Conservation (phyloP, 2,888 invertebrate species). For the Hirudinaria manillensis region DNA sequence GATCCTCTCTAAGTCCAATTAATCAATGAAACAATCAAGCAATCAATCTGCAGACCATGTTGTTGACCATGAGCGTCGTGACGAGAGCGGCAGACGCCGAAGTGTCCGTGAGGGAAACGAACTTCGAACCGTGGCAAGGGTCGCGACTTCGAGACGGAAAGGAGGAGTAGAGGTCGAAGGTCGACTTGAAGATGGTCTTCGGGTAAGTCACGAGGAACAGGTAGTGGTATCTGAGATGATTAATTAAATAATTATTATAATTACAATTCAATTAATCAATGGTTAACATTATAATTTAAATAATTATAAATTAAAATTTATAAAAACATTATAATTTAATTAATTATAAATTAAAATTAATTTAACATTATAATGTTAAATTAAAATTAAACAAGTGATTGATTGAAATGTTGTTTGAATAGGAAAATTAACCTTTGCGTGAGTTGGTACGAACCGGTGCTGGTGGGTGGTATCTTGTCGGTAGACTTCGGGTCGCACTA, state of each 20-base stretch:
- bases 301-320: not conserved
- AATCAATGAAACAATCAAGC: no score
- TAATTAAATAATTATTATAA: not conserved
- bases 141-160: not conserved
- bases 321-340: not conserved
- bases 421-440: constrained; percentile 33
- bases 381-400: not conserved
- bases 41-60: not conserved
- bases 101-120: not conserved
- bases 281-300: no score
- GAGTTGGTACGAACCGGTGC: constrained; percentile 36
- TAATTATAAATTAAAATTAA: not conserved
- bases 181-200: constrained; percentile 27
- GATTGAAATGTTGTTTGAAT: not conserved
- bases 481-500: not conserved
- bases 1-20: no score
- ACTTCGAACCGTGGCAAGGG: constrained; percentile 13
- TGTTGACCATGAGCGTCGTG: not conserved
- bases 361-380: not conserved
- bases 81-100: not conserved
- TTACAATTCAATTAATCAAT: not conserved
- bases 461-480: not conserved
- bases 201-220: constrained; percentile 33
- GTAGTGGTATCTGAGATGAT: constrained; percentile 35
- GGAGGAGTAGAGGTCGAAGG: constrained; percentile 1